Percentiles rank a stretch among this genome's conserved stretches.
These are phyloP conservation scores for Luscinia megarhynchos DNA, from an alignment of 2,797 vertebrate species.

Conservation along the genomic window DNA sequence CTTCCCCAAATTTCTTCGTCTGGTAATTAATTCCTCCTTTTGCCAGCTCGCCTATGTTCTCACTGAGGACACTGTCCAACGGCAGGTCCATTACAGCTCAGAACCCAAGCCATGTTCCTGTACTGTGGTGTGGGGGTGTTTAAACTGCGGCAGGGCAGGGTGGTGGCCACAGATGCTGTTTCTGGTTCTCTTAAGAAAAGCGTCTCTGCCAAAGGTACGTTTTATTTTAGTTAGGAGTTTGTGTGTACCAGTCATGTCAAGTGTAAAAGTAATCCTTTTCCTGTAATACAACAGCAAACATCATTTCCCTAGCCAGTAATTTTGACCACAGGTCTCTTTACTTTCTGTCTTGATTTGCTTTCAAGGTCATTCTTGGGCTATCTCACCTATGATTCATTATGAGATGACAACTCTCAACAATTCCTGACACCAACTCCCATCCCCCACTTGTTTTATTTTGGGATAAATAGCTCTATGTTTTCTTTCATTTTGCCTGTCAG, in stretches of 20 bases:
- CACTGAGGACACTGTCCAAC: rapidly evolving
- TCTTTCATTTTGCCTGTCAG: background rate
- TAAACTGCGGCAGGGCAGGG: background rate
- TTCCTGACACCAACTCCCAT: background rate
- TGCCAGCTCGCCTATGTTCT: rapidly evolving
- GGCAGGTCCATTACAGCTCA: background rate
- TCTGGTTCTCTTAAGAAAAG: too few relatives aligned
- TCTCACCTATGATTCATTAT: background rate
- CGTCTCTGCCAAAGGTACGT: background rate
- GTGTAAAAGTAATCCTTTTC: background rate
- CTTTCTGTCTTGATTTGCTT: background rate
- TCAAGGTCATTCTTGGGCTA: background rate
- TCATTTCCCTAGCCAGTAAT: background rate
- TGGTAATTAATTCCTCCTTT: too few relatives aligned
- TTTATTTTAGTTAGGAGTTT: background rate
- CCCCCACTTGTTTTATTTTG: background rate
- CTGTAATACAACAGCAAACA: background rate
- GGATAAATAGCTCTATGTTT: background rate
- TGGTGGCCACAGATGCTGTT: background rate
- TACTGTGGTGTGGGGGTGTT: background rate
- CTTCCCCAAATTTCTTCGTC: too few relatives aligned
- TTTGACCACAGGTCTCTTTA: background rate
- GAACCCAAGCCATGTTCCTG: background rate
- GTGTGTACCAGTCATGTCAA: background rate
- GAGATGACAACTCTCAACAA: background rate